A percentile compares a stretch with the other conserved stretches of the same genome.
These are phyloP conservation scores for Uloborus diversus DNA, from an alignment of 1,140 invertebrate species.

Conservation along the genomic window DNA sequence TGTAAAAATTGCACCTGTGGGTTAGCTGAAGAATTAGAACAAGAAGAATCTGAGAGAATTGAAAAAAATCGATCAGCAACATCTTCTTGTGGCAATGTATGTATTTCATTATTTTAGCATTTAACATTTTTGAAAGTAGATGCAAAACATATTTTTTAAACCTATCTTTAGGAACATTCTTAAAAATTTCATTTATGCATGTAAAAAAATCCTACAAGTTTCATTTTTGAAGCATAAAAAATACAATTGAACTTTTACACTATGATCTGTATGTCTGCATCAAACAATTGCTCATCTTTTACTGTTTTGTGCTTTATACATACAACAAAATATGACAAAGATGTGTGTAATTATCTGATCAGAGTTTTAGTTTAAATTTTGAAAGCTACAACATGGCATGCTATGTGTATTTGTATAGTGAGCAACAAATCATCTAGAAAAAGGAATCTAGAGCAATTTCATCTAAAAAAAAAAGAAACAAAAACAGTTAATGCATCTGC, in stretches of 20 bases:
- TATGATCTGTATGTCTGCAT: not conserved
- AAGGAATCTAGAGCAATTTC: too few relatives aligned
- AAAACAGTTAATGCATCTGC: too few relatives aligned
- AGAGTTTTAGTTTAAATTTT: too few relatives aligned
- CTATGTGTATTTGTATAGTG: too few relatives aligned
- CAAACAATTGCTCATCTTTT: not conserved
- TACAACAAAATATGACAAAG: too few relatives aligned
- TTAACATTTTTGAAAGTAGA: too few relatives aligned
- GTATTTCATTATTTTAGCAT: constrained; percentile 60
- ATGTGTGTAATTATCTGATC: too few relatives aligned
- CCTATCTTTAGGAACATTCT: not conserved
- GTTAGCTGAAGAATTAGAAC: constrained; percentile 87
- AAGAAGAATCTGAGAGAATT: constrained; percentile 68
- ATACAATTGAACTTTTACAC: not conserved
- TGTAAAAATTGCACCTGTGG: constrained; percentile 99
- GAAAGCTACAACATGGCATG: too few relatives aligned
- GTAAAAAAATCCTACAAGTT: too few relatives aligned
- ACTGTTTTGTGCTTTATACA: too few relatives aligned
- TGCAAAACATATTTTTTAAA: not conserved
- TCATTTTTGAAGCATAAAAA: not conserved
- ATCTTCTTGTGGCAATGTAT: constrained; percentile 97
- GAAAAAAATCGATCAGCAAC: constrained; percentile 65
- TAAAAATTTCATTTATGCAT: not conserved
- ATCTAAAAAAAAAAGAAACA: too few relatives aligned
- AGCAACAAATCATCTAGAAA: too few relatives aligned